Percentiles rank a stretch among this genome's conserved stretches.
phyloP scores from a whole-genome alignment of 2,113 vertebrate genomes.

The Anhinga rufa region DNA sequence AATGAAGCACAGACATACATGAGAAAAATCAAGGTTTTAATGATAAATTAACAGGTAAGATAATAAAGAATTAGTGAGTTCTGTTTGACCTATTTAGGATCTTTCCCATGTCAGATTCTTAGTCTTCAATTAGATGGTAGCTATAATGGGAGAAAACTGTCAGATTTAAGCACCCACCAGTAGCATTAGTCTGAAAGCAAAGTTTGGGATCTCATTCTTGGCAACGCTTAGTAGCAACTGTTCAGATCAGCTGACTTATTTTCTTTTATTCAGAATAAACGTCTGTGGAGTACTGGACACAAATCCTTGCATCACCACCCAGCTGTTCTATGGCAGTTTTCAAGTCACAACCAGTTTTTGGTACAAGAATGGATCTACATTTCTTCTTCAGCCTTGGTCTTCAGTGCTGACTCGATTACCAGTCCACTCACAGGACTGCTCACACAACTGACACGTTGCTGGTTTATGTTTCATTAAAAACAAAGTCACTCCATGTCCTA shows the following conservation, averaged over 20 bases:
- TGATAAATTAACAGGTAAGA: background rate
- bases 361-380: background rate
- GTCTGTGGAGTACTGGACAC: background rate
- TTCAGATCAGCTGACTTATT: background rate
- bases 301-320: background rate
- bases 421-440: background rate
- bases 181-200: background rate
- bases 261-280: background rate
- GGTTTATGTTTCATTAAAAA: background rate
- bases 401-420: background rate
- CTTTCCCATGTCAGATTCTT: background rate
- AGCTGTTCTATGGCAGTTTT: background rate
- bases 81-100: background rate
- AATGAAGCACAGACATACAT: background rate
- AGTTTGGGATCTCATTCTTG: background rate
- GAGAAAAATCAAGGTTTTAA: background rate
- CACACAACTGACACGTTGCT: background rate
- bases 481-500: background rate
- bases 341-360: background rate
- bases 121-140: background rate
- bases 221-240: background rate
- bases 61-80: background rate
- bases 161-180: background rate
- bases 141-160: background rate
- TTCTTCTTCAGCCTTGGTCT: background rate